Conservation (phyloP, 2,797 vertebrate species). For the Epinephelus awoara region DNA sequence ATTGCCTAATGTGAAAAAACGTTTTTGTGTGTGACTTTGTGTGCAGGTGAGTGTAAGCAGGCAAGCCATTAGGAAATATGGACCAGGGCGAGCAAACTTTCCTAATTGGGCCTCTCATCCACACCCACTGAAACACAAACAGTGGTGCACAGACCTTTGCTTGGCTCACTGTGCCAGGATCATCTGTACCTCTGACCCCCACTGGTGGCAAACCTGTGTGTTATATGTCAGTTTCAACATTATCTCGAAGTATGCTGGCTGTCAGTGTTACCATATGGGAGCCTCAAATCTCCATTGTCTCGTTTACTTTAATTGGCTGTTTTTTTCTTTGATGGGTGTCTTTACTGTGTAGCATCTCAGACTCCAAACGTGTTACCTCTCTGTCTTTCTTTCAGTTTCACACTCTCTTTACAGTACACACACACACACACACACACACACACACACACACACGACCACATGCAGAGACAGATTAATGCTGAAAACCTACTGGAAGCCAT, state of each 20-base stretch:
- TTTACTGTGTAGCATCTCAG: constrained; percentile 5
- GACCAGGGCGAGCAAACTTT: too few species aligned
- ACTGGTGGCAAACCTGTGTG: too few species aligned
- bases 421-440: neutral
- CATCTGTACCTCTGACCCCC: too few species aligned
- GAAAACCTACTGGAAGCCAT: constrained; percentile 31
- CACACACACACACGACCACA: constrained; percentile 3
- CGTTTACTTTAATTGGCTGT: constrained; percentile 13
- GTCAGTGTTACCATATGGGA: constrained; percentile 14
- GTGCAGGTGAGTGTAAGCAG: constrained; percentile 4
- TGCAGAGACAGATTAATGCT: constrained; percentile 13
- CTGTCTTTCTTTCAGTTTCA: neutral
- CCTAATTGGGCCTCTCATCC: too few species aligned
- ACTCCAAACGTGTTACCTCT: neutral
- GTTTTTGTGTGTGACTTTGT: neutral
- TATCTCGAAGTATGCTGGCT: constrained; percentile 9
- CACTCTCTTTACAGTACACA: neutral
- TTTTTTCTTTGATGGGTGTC: constrained; percentile 4
- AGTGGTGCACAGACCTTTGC: too few species aligned
- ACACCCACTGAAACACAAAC: too few species aligned
- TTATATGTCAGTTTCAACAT: neutral
- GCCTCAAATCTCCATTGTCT: constrained; percentile 16
- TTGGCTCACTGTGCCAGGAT: too few species aligned
- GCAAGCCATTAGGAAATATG: too few species aligned
- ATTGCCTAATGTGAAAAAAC: constrained; percentile 18